phyloP scores from a whole-genome alignment of 1,140 invertebrate species.

The Dendroctonus valens region DNA sequence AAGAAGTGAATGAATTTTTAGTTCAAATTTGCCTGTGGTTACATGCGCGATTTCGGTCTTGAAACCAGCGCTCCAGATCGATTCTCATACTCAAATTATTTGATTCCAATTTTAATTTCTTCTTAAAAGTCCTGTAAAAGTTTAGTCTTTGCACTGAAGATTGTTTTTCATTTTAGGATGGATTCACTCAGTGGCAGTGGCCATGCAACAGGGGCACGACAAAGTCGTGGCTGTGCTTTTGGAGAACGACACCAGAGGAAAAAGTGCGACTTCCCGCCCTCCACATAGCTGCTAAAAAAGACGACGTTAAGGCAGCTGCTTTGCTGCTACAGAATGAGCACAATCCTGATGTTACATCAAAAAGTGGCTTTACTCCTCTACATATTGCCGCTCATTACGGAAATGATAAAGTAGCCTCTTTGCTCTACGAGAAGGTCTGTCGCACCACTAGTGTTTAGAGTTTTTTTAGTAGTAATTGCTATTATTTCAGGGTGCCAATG shows the following conservation, averaged over 20 bases:
- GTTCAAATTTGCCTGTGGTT: no score
- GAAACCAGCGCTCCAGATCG: no score
- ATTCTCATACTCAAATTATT: no score
- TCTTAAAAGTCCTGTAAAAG: no score
- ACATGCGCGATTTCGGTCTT: no score
- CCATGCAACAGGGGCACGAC: constrained; percentile 98
- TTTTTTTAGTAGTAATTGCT: not conserved
- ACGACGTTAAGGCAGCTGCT: constrained; percentile 93
- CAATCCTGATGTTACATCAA: constrained; percentile 93
- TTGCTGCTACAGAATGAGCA: constrained; percentile 91
- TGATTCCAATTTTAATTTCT: no score
- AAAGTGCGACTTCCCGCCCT: constrained; percentile 87
- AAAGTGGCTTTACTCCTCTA: constrained; percentile 96
- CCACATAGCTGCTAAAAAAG: constrained; percentile 99
- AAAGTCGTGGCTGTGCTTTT: constrained; percentile 94
- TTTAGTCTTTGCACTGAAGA: not conserved
- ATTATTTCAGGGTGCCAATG: constrained; percentile 76
- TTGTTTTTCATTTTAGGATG: constrained; percentile 66
- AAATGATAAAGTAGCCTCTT: constrained; percentile 90
- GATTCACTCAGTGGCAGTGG: constrained; percentile 96
- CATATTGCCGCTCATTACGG: constrained; percentile 99
- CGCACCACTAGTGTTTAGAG: not conserved
- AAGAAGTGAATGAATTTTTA: no score
- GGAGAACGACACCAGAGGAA: constrained; percentile 90
- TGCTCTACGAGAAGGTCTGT: constrained; percentile 74